Conservation (phyloP, 2,888 invertebrate species). For the Oxytorus armatus region DNA sequence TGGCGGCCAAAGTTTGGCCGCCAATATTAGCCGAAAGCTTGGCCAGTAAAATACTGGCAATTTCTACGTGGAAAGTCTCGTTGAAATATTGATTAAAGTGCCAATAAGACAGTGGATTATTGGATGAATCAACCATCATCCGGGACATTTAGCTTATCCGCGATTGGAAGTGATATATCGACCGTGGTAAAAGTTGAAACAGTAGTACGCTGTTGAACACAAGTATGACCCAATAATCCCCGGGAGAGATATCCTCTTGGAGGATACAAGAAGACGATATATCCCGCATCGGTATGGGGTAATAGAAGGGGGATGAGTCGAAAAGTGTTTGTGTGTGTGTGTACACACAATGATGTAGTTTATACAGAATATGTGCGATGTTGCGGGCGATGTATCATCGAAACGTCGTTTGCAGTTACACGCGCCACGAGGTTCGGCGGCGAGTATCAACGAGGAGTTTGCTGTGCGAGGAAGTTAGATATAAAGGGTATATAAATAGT, state of each 20-base stretch:
- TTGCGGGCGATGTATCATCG: conserved; percentile 64
- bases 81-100: background rate
- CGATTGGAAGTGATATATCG: background rate
- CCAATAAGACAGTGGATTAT: background rate
- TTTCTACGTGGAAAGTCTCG: background rate
- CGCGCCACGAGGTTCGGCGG: conserved; percentile 43
- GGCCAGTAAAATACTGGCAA: background rate
- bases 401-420: conserved; percentile 66
- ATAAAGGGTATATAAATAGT: conserved; percentile 7
- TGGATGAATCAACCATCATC: background rate
- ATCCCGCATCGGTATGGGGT: conserved; percentile 3
- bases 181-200: background rate
- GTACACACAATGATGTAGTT: conserved; percentile 29
- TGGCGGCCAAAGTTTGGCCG: too few species aligned
- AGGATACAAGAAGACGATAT: conserved; percentile 1
- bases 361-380: conserved; percentile 31
- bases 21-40: too few species aligned
- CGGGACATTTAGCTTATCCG: background rate
- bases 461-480: conserved; percentile 6
- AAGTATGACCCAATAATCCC: background rate
- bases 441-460: conserved; percentile 38
- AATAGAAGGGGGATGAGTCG: background rate
- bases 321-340: conserved; percentile 30
- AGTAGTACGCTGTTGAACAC: background rate
- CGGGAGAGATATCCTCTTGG: conserved; percentile 14